Evolutionary conservation across 2,113 vertebrate genomes (phyloP).

Genomic region (Embiotoca jacksoni): DNA sequence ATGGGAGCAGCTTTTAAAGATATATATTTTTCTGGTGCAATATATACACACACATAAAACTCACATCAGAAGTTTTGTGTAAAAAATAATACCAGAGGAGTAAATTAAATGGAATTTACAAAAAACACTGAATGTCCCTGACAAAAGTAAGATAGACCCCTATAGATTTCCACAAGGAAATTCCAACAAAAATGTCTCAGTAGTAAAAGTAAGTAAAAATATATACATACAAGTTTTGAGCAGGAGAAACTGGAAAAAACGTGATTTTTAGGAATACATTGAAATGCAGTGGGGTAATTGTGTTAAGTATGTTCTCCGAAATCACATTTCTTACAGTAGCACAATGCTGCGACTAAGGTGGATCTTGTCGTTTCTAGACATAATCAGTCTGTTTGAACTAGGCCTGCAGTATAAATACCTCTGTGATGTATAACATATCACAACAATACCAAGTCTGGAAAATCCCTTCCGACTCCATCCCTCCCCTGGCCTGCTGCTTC

Average conservation of each 20-base stretch:
- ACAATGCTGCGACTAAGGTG: slow-evolving; percentile 3
- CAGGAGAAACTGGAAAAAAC: too few relatives aligned
- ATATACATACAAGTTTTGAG: too few relatives aligned
- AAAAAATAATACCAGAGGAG: neutral
- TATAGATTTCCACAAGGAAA: too few relatives aligned
- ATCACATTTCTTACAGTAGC: neutral
- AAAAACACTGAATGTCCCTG: neutral
- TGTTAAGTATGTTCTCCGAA: too few relatives aligned
- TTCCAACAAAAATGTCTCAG: too few relatives aligned
- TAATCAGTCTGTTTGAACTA: neutral
- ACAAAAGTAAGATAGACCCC: too few relatives aligned
- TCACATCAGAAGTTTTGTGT: neutral
- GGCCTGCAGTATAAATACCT: neutral
- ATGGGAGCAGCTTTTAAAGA: neutral
- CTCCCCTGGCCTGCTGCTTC: too few relatives aligned
- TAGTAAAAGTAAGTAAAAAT: too few relatives aligned
- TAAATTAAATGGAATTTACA: neutral
- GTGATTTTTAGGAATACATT: too few relatives aligned
- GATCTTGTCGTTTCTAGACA: neutral
- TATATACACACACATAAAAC: neutral
- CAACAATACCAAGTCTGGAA: too few relatives aligned
- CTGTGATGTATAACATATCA: neutral
- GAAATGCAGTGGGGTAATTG: too few relatives aligned
- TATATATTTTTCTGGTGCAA: neutral
- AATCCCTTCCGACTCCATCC: too few relatives aligned